phyloP scores from a whole-genome alignment of 2,113 vertebrate genomes.

The Peromyscus californicus region DNA sequence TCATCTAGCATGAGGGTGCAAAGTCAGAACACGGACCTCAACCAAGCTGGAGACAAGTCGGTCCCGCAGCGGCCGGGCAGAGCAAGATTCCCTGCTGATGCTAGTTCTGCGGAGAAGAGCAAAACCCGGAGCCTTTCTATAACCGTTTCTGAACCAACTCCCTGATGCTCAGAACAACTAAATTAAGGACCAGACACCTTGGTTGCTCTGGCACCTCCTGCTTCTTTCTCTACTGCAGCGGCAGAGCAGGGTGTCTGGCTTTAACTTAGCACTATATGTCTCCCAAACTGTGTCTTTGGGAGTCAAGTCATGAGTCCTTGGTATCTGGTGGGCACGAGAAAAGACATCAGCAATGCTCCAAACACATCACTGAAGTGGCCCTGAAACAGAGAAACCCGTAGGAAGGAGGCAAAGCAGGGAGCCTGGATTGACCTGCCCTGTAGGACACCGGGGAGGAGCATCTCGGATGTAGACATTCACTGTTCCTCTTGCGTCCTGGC shows the following conservation, averaged over 20 bases:
- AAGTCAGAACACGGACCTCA: constrained; percentile 9
- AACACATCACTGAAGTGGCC: neutral
- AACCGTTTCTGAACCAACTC: neutral
- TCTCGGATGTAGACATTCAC: constrained; percentile 20
- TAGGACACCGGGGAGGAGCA: neutral
- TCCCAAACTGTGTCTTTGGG: neutral
- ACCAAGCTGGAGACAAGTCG: neutral
- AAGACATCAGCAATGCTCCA: neutral
- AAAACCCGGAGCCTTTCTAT: neutral
- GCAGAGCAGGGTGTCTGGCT: neutral
- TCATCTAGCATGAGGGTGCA: neutral
- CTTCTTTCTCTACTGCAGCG: neutral
- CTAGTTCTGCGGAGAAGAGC: neutral
- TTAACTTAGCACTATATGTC: neutral
- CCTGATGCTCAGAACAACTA: neutral
- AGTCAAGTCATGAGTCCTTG: neutral
- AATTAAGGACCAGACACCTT: neutral
- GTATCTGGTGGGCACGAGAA: neutral
- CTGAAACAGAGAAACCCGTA: neutral
- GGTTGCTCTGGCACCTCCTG: neutral
- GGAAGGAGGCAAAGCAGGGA: constrained; percentile 6
- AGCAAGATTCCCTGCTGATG: neutral
- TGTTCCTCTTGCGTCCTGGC: neutral
- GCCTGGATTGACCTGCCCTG: neutral
- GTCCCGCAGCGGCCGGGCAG: neutral